Conservation (phyloP, 2,113 vertebrate genomes). For the Vicugna pacos region DNA sequence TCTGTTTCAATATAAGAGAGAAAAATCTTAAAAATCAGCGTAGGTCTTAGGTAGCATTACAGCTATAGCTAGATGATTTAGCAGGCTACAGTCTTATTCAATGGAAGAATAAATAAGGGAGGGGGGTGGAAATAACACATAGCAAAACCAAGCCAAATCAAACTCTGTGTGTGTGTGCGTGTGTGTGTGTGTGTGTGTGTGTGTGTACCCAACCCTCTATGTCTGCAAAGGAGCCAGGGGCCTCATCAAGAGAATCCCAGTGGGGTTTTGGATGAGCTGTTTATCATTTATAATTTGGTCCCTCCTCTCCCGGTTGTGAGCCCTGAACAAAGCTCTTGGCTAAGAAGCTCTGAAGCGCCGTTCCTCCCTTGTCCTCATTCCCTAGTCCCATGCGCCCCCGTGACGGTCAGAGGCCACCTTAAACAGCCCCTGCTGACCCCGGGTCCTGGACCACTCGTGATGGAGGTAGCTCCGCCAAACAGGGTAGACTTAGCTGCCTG, state of each 20-base stretch:
- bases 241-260: background rate
- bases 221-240: too few relatives aligned
- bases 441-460: fast-evolving
- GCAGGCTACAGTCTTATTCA: too few relatives aligned
- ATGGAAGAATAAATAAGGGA: background rate
- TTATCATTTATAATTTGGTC: too few relatives aligned
- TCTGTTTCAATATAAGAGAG: background rate
- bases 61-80: background rate
- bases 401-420: background rate
- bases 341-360: background rate
- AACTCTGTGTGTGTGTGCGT: background rate
- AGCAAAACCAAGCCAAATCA: background rate
- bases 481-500: background rate
- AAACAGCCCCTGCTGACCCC: fast-evolving
- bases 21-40: background rate
- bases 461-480: background rate
- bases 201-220: fast-evolving
- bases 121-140: background rate
- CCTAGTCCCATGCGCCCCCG: fast-evolving
- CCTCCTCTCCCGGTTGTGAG: background rate
- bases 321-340: background rate
- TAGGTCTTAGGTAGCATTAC: background rate
- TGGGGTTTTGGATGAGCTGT: background rate
- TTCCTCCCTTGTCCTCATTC: background rate
- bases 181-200: background rate